Conservation (phyloP, 2,888 invertebrate species). For the Drosophila subsilvestris region DNA sequence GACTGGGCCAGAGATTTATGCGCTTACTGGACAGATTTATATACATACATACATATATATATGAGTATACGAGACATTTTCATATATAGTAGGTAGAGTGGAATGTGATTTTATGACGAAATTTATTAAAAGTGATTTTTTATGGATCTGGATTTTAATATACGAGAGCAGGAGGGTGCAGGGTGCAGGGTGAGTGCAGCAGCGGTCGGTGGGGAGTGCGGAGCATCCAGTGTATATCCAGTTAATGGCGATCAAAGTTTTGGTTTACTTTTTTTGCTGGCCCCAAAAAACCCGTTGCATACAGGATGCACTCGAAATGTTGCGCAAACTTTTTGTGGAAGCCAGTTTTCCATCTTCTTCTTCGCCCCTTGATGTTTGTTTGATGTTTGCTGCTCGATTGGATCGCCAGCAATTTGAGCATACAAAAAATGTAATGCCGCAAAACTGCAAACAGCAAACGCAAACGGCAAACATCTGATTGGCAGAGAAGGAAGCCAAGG, state of each 20-base stretch:
- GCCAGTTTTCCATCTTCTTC: constrained; percentile 44
- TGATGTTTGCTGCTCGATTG: constrained; percentile 34
- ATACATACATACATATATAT: constrained; percentile 1
- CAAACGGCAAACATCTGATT: constrained; percentile 34
- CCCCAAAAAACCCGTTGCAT: constrained; percentile 7
- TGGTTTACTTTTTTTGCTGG: constrained; percentile 12
- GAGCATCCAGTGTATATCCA: background rate
- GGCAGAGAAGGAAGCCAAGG: constrained; percentile 24
- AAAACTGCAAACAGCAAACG: constrained; percentile 24
- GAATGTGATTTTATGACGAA: constrained; percentile 36
- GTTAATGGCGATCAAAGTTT: constrained; percentile 30
- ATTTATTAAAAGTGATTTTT: constrained; percentile 43
- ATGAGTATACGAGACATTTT: background rate
- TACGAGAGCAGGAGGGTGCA: constrained; percentile 1
- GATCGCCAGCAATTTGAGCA: constrained; percentile 33
- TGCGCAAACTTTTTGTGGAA: constrained; percentile 31
- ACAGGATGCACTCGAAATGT: constrained; percentile 35
- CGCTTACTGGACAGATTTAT: constrained; percentile 26
- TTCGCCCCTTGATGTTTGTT: constrained; percentile 27
- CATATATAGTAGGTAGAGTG: constrained; percentile 6
- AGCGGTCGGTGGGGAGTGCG: background rate
- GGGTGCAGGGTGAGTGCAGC: too few relatives aligned
- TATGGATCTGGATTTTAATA: constrained; percentile 35
- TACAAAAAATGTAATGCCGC: constrained; percentile 33
- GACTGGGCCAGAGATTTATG: constrained; percentile 39